Evolutionary conservation across 2,888 invertebrate species (phyloP), one percentile per base, ranked within the genome.

Genomic region (Ceramica pisi): DNA sequence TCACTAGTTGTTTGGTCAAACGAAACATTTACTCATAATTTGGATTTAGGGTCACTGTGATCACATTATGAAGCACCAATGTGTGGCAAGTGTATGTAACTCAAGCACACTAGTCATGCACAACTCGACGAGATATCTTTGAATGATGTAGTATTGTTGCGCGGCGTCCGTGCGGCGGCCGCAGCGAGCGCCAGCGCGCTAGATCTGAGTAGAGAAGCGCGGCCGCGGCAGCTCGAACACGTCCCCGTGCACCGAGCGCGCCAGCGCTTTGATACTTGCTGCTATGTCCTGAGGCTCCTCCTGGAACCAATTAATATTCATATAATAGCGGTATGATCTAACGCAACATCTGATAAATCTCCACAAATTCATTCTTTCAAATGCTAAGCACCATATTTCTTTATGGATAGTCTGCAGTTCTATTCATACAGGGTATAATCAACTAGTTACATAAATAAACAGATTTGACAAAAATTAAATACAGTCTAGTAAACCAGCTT

Each of bases 261-360:
- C 98, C 87, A 99, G 94, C n/a, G 98, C 98, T 93, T 98, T 98
- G 91, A 99, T 99, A 91, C 98, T 98, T 56, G 98, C 98, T 80
- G 98, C 98, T 90, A 99, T 99, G 92, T 98, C 98, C 78, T 97
- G 97, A 44, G 97, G 97, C 87, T 97, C 97, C 88, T 97, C 97
- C 91, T 96, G 94, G 81, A 73, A 75, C 10, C n/a, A 59, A 48
- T 35, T 46, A 12, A 26, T 21, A 14, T 31, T 41, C 44, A 23
- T 38, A 46, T 19, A 57, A 46, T 48, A 16, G 57, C 19, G 26
- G 8, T 26, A 31, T 31, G 4, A 6, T 31, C 31, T 31, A 31
- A 31, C 31, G 31, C 31, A 31, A 31, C 31, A 31, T 6, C 2
- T 6, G 31, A 53, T 26, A 8, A 31, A 10, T 31, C 46, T 46